These are phyloP conservation scores for Orthosia gothica DNA, from an alignment of 2,888 invertebrate species.

Conservation along the genomic window DNA sequence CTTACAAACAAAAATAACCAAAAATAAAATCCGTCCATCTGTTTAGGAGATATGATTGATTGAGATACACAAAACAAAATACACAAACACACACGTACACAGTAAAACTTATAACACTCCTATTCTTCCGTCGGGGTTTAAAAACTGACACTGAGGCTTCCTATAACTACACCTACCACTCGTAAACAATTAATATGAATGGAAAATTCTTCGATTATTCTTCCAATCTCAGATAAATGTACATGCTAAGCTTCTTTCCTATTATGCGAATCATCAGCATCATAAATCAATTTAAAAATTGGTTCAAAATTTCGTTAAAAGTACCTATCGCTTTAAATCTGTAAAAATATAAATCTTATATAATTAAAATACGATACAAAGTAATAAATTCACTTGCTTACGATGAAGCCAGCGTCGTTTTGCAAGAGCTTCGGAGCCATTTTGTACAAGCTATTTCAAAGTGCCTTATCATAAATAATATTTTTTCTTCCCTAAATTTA, in stretches of 20 bases:
- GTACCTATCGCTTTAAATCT: slow-evolving; percentile 70
- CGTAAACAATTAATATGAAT: slow-evolving; percentile 8
- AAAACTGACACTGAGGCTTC: neutral
- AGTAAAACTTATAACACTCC: too few species aligned
- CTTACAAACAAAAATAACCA: too few species aligned
- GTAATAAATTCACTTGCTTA: slow-evolving; percentile 68
- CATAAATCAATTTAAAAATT: slow-evolving; percentile 49
- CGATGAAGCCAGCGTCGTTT: slow-evolving; percentile 49
- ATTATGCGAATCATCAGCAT: slow-evolving; percentile 58
- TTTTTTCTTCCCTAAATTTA: slow-evolving; percentile 43
- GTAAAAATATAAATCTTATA: slow-evolving; percentile 72
- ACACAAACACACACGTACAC: too few species aligned
- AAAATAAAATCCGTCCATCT: too few species aligned
- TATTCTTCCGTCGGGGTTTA: too few species aligned
- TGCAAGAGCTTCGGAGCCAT: slow-evolving; percentile 56
- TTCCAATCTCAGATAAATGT: slow-evolving; percentile 30
- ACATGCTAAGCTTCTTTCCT: slow-evolving; percentile 57
- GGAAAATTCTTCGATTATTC: slow-evolving; percentile 25
- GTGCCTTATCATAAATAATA: slow-evolving; percentile 59
- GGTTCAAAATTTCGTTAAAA: slow-evolving; percentile 58
- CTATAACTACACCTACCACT: neutral
- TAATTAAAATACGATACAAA: slow-evolving; percentile 77
- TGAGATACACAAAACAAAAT: too few species aligned
- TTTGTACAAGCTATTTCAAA: slow-evolving; percentile 56
- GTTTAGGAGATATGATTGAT: too few species aligned